These are phyloP conservation scores for Canis aureus DNA, from an alignment of 2,113 vertebrate genomes.

Conservation along the genomic window DNA sequence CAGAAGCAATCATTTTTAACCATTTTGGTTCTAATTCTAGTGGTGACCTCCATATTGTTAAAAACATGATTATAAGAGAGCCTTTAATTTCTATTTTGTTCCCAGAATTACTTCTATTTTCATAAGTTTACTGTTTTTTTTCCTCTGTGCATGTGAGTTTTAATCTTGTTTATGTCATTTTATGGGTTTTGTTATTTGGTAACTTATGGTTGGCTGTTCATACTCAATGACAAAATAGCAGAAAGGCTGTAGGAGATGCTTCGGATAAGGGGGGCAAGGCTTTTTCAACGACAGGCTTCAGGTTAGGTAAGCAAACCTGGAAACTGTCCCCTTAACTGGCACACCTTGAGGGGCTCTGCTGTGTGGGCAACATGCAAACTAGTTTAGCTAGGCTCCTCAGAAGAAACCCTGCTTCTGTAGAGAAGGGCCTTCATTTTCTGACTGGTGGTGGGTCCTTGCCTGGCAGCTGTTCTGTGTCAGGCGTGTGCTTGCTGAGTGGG, in stretches of 20 bases:
- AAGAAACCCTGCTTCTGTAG: not conserved
- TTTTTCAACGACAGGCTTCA: not conserved
- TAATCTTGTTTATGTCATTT: not conserved
- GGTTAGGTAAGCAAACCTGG: not conserved
- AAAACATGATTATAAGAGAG: not conserved
- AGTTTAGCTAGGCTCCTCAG: not conserved
- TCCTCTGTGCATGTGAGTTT: not conserved
- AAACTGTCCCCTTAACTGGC: not conserved
- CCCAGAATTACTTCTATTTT: not conserved
- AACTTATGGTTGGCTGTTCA: not conserved
- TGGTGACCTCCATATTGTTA: not conserved
- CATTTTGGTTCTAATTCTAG: conserved; percentile 50
- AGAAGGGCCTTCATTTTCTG: not conserved
- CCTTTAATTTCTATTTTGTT: conserved; percentile 22
- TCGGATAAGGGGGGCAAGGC: not conserved
- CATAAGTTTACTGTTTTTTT: not conserved
- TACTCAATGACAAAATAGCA: not conserved
- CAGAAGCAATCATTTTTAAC: not conserved
- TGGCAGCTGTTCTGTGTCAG: not conserved
- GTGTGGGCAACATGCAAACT: not conserved
- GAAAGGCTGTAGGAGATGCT: not conserved
- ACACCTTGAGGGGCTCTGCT: not conserved
- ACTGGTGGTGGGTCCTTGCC: not conserved
- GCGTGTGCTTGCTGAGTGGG: no score
- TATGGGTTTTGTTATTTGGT: not conserved